Conservation (phyloP, 2,113 vertebrate genomes). For the Oncorhynchus gorbuscha region DNA sequence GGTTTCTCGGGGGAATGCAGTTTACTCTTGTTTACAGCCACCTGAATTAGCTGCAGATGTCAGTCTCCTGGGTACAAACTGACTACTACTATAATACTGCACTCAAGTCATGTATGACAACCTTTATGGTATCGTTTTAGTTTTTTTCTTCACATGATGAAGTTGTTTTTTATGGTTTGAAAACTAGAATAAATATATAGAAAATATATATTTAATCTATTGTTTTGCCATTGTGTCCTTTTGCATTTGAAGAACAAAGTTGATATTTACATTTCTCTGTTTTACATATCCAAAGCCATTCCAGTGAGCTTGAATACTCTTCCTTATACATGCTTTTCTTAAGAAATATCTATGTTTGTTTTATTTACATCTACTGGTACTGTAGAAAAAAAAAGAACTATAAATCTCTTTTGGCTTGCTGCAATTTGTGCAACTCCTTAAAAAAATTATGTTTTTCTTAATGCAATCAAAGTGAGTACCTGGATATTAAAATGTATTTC, state of each 20-base stretch:
- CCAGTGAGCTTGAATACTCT: conserved; percentile 54
- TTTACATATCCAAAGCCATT: conserved; percentile 62
- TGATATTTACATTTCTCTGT: conserved; percentile 55
- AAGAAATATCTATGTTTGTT: conserved; percentile 57
- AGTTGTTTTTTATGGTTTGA: conserved; percentile 35
- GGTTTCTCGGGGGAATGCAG: conserved; percentile 64
- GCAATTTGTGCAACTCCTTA: conserved; percentile 81
- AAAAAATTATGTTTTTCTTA: conserved; percentile 78
- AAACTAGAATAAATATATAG: conserved; percentile 19
- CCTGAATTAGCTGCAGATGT: conserved; percentile 78
- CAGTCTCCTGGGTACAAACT: conserved; percentile 70
- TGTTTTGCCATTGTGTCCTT: conserved; percentile 71
- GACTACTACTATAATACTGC: conserved; percentile 70
- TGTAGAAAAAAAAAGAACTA: conserved; percentile 66
- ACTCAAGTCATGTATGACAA: conserved; percentile 67
- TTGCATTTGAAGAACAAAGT: conserved; percentile 72
- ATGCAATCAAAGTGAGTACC: conserved; percentile 86
- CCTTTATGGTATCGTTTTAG: conserved; percentile 46
- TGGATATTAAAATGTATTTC: conserved; percentile 73
- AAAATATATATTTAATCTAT: conserved; percentile 33
- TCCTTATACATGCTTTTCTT: conserved; percentile 57
- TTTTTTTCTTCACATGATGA: conserved; percentile 61
- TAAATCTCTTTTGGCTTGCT: conserved; percentile 77
- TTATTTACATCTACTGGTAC: conserved; percentile 66
- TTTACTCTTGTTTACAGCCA: conserved; percentile 81